These are phyloP conservation scores for Synaphobranchus kaupii DNA, from an alignment of 2,797 vertebrate species.

Conservation along the genomic window DNA sequence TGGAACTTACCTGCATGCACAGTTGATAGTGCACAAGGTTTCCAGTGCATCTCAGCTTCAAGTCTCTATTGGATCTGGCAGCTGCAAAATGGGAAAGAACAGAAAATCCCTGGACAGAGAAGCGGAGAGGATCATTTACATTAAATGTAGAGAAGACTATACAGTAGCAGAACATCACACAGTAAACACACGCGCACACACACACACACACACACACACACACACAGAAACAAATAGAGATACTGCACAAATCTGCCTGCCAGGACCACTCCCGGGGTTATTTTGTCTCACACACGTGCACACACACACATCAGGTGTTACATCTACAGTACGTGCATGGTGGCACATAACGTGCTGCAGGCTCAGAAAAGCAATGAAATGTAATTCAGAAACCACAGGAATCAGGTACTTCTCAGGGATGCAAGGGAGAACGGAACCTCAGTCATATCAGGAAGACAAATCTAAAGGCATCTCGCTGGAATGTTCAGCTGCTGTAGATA, in stretches of 20 bases:
- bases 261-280: no score
- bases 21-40: neutral
- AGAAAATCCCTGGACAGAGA: neutral
- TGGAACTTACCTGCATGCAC: neutral
- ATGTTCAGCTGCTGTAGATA: neutral
- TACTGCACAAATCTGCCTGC: no score
- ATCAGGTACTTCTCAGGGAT: neutral
- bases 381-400: neutral
- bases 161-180: neutral
- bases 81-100: neutral
- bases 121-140: neutral
- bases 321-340: neutral
- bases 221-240: no score
- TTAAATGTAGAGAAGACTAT: neutral
- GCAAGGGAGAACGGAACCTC: neutral
- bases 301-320: neutral
- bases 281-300: no score
- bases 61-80: constrained; percentile 19
- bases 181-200: neutral
- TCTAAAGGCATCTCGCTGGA: neutral
- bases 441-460: neutral
- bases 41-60: constrained; percentile 21
- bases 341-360: neutral
- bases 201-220: no score
- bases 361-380: neutral